Evolutionary conservation across 2,113 vertebrate genomes (phyloP), one percentile per base, ranked within the genome.

Genomic region (Corythornis madagascariensis): DNA sequence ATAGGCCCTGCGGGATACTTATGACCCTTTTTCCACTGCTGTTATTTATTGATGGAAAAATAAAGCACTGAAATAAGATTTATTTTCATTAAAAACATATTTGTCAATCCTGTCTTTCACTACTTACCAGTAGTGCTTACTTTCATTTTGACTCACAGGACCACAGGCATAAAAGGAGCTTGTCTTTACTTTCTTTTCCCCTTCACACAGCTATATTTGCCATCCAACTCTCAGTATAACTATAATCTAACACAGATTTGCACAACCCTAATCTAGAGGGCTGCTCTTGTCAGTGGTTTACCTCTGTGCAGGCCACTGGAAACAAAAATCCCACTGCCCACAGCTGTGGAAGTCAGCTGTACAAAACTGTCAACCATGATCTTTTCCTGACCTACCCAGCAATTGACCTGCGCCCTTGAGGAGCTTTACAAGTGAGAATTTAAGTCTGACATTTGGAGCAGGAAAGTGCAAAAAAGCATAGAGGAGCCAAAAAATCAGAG

Each of bases 371-470:
- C 6, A 7, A 3, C 59, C 40, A 2, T 19, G 59, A 50, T 93
- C 35, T 76, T 71, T 77, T 40, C 52, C 77, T 95, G 80, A 88
- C 64, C 67, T 28, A 22, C 45, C 10, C 77, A 93, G 78, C 47
- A 56, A 50, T 1, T 88, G 65, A 66, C 48, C 56, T 86, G 64
- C 65, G 50, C 88, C 67, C 84, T 83, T 38, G 56, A 92, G 74
- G 71, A 92, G 43, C 74, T 90, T 91, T 79, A 50, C 71, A 77
- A 95, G 43, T 60, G 67, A 83, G 74, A 80, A 48, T 82, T 94
- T 87, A 56, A 74, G 73, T 79, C 67, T 47, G 79, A 19, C 67
- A 63, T 45, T 88, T 16, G 2, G 56, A 76, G 59, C 50, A 69
- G 33, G 14, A 48, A 87, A 86, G 67, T 57, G 43, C 48, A 61